A percentile compares a stretch with the other conserved stretches of the same genome.
These are phyloP conservation scores for Recurvirostra avosetta DNA, from an alignment of 2,113 vertebrate species.

Conservation along the genomic window DNA sequence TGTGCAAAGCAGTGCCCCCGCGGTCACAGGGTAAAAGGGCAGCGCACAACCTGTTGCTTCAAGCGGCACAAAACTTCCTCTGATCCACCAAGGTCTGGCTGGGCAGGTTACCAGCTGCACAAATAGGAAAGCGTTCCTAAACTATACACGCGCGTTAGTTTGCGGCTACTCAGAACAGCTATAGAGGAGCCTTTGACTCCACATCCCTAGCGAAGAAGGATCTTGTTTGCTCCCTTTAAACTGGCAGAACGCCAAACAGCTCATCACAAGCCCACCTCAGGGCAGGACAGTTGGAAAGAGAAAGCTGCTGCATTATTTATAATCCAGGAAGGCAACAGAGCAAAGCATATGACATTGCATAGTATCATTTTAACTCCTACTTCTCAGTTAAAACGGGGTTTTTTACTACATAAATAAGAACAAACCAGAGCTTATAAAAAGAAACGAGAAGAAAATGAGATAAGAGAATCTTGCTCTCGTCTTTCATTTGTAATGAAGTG, in stretches of 20 bases:
- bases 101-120: background rate
- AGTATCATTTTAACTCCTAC: background rate
- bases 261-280: background rate
- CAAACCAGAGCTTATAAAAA: background rate
- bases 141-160: accelerated
- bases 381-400: background rate
- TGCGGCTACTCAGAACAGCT: background rate
- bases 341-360: background rate
- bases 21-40: background rate
- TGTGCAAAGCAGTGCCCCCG: background rate
- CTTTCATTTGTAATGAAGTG: background rate
- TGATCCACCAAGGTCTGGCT: background rate
- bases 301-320: background rate
- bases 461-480: background rate
- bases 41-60: background rate
- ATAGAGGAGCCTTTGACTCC: background rate
- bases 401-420: background rate
- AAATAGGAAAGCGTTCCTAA: background rate
- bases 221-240: background rate
- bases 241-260: background rate
- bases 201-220: background rate
- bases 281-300: background rate
- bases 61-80: background rate
- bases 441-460: background rate
- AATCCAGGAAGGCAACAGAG: background rate